Evolutionary conservation across 2,888 invertebrate genomes (phyloP), one percentile per base, ranked within the genome.

Genomic region (Bugula neritina): DNA sequence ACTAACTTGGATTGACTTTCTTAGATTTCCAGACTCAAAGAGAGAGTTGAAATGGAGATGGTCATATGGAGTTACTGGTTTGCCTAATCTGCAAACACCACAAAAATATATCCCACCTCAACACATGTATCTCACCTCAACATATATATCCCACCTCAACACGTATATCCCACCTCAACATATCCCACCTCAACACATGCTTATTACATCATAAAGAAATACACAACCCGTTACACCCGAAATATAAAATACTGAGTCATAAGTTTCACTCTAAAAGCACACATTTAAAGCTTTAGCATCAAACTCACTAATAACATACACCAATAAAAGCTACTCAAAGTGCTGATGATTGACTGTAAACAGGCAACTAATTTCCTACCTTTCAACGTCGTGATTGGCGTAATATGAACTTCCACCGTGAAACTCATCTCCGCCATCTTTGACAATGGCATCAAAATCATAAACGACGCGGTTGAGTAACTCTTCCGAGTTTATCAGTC

Each of bases 11-110:
- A 91, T 89, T 27, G 87, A 92, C 87, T 90, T 90, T 73, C 92
- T 86, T 35, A 93, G 86, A 85, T 93, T 93, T 29, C 93, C 93
- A 77, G 90, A 90, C 82, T 93, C 93, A 85, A 93, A 93, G 79
- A 92, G 88, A 2, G 92, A 91, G 81, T 93, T 92, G 82, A 93
- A 93, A 71, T 86, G 85, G 58, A 92, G 77, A 75, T 85, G 77
- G 85, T 83, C 75, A 85, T 76, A 75, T 13, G 76, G 77, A 13
- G 75, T 74, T 52, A 78, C 78, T 54, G 77, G 74, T 71, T 76
- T 74, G 43, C 79, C 78, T 23, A 77, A 69, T 35, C 75, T 78
- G 74, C 13, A 70, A 43, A 29, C 1, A 63, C n/a, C n/a, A n/a
- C n/a, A n/a, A n/a, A n/a, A n/a, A n/a, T n/a, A n/a, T n/a, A n/a